A percentile compares a stretch with the other conserved stretches of the same genome.
These are phyloP conservation scores for Galleria mellonella DNA, from an alignment of 1,140 invertebrate genomes.

Conservation along the genomic window DNA sequence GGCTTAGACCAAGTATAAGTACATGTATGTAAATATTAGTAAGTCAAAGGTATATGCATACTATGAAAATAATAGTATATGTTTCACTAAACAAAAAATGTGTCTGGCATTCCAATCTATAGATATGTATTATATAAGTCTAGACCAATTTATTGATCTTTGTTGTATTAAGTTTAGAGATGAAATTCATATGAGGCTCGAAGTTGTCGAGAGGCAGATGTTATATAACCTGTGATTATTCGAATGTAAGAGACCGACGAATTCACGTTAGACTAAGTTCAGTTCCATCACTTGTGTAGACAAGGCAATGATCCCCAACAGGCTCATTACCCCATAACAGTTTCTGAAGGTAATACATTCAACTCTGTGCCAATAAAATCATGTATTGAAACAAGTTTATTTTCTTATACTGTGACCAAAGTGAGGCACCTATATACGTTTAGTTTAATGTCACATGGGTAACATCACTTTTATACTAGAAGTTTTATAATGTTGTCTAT, in stretches of 20 bases:
- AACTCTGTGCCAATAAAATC: conserved; percentile 14
- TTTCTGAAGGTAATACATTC: conserved; percentile 42
- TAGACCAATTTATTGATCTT: conserved; percentile 32
- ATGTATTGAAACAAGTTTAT: background rate
- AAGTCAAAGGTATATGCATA: too few species aligned
- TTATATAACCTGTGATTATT: conserved; percentile 21
- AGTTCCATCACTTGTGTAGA: conserved; percentile 41
- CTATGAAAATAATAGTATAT: too few species aligned
- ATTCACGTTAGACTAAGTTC: conserved; percentile 24
- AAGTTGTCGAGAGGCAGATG: conserved; percentile 11
- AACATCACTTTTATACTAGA: too few species aligned
- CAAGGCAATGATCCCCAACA: conserved; percentile 30
- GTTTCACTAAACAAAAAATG: too few species aligned
- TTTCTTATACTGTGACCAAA: background rate
- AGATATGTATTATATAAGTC: conserved; percentile 20
- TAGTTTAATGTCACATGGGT: background rate
- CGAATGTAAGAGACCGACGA: conserved; percentile 16
- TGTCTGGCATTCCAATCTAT: too few species aligned
- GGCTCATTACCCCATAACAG: conserved; percentile 44
- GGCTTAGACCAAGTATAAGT: too few species aligned
- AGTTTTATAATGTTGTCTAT: too few species aligned
- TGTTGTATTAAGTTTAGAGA: conserved; percentile 7
- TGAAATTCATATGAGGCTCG: conserved; percentile 10
- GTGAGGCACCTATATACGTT: background rate
- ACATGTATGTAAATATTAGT: too few species aligned